These are phyloP conservation scores for Cistogaster globosa DNA, from an alignment of 2,888 invertebrate genomes.

Conservation along the genomic window DNA sequence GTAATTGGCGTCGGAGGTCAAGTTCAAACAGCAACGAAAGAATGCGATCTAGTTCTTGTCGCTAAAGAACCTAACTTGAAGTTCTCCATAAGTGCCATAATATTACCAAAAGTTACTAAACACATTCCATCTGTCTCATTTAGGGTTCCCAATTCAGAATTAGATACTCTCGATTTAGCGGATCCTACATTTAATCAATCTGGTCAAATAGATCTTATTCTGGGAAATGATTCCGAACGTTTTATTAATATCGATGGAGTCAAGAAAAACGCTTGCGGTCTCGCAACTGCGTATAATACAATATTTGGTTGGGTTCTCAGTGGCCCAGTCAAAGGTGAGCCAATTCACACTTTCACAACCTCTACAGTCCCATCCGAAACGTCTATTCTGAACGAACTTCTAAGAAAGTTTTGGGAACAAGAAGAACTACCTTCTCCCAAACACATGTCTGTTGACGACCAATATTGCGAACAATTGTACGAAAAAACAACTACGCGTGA, in stretches of 20 bases:
- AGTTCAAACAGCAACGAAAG: conserved; percentile 17
- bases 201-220: not conserved
- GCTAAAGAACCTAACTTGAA: not conserved
- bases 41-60: conserved; percentile 4
- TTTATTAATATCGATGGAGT: too few species aligned
- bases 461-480: not conserved
- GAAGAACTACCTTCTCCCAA: not conserved
- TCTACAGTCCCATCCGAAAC: not conserved
- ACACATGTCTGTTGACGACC: not conserved
- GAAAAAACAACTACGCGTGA: not conserved
- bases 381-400: not conserved
- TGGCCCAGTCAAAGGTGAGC: not conserved
- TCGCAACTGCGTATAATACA: too few species aligned
- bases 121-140: conserved; percentile 2
- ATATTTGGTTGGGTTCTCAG: not conserved
- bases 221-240: not conserved
- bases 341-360: not conserved
- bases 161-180: not conserved
- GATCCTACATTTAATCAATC: not conserved
- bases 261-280: too few species aligned
- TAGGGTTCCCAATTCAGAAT: not conserved
- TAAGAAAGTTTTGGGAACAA: not conserved
- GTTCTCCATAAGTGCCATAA: not conserved
- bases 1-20: conserved; percentile 27
- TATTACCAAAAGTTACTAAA: not conserved